phyloP scores from a whole-genome alignment of 2,888 invertebrate genomes.

The Enchytraeus crypticus region DNA sequence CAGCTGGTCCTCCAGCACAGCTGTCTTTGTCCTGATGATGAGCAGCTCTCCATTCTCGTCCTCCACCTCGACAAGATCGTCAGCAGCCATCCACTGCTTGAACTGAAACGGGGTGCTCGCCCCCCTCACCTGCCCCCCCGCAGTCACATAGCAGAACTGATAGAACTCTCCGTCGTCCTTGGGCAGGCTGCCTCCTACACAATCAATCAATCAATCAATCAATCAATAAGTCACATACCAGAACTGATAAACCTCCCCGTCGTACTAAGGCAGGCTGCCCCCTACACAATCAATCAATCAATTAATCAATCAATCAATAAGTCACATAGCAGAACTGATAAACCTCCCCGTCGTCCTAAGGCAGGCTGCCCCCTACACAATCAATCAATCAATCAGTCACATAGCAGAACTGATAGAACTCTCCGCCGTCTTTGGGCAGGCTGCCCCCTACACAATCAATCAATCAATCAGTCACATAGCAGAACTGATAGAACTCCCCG shows the following conservation, averaged over 20 bases:
- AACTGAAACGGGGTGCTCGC: slow-evolving; percentile 49
- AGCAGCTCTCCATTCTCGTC: slow-evolving; percentile 38
- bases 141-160: slow-evolving; percentile 47
- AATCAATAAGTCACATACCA: neutral
- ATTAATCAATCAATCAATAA: neutral
- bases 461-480: no score
- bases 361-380: neutral
- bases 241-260: neutral
- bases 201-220: neutral
- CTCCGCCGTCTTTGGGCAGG: no score
- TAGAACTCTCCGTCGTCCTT: slow-evolving; percentile 48
- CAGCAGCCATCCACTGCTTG: slow-evolving; percentile 31
- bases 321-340: neutral
- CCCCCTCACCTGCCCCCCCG: slow-evolving; percentile 39
- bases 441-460: no score
- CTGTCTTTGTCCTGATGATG: slow-evolving; percentile 39
- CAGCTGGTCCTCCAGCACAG: slow-evolving; percentile 40
- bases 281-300: no score
- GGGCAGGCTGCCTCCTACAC: slow-evolving; percentile 37
- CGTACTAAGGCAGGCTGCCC: neutral
- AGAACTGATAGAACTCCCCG: no score
- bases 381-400: no score
- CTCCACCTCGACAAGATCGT: slow-evolving; percentile 42
- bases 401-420: no score
- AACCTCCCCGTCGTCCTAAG: neutral